Base-by-base conservation (phyloP, 2,113 vertebrate species). In the Saguinus imperator region DNA sequence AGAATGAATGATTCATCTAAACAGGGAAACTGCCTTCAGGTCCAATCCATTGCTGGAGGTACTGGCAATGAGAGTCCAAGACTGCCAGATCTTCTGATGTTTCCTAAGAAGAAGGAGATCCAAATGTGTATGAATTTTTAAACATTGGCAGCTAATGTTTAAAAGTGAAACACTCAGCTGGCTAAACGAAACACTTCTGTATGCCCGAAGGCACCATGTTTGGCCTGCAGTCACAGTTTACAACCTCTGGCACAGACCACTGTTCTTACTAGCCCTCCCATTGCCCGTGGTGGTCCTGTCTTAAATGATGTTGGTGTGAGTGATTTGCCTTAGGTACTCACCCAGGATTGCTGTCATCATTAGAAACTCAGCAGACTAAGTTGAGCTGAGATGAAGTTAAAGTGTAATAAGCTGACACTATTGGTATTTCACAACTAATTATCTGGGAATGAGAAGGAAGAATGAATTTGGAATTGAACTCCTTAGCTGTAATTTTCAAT, bases 321-420 rank as follows among this genome's bases (percentile, higher is more conserved):
- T 8, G 12, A 12, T 6, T 86, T 48, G 2, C n/a, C 2, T 6
- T 2, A 13, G 3, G 1, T 8, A 5, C 16, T 43, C 29, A 37
- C 5, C 52, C 20, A 57, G 48, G 43, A 52, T 32, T 27, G 29
- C 25, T 85, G 32, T 32, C 40, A 37, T 2, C 25, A 1, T 61
- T 57, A 87, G 18, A 32, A 55, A 10, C 14, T 16, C 32, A 70
- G 64, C 21, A 21, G 25, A n/a, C 0, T 8, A 11, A 76, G 40
- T 2, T 6, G 29, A 57, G 13, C 29, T 25, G 50, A 32, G 48
- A 37, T 88, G 64, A 80, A 81, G 61, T 5, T 11, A 29, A 91
- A 57, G 13, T 45, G 5, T 9, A 64, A 7, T 1, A 43, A 6
- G 57, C 13, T 48, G 9, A n/a, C 3, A 13, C 1, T 66, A 29